Evolutionary conservation across 2,113 vertebrate genomes (phyloP), one percentile per base, ranked within the genome.

Genomic region (Bucco capensis): DNA sequence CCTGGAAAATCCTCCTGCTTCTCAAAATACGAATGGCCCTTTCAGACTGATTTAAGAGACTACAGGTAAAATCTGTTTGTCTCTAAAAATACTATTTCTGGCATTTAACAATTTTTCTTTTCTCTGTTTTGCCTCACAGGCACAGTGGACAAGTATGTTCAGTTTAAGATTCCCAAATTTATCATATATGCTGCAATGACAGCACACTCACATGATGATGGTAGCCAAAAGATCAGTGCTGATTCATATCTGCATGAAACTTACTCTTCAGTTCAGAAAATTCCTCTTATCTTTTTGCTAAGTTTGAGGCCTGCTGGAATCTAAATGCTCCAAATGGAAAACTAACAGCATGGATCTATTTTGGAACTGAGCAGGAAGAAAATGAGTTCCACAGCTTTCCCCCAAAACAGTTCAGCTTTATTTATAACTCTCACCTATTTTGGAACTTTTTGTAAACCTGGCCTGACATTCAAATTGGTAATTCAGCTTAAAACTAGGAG

Each of bases 181-280:
- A 85, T 94, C 81, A 76, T 69, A 87, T 33, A 53, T 80, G 84
- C 90, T 82, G 86, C 81, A 94, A 76, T 93, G 89, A 92, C 86
- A 93, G 81, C 84, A 95, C 87, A 90, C 58, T 94, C 92, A 93
- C 81, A 90, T 89, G 92, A 92, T 87, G 74, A 96, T 14, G 14
- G 60, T 21, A 92, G 93, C 77, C 93, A 93, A 79, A 78, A 50
- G 82, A 82, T 83, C 93, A 85, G 62, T 66, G 86, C 93, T 94
- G 93, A 96, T 96, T 95, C 92, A 94, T 96, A 94, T 91, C 92
- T 89, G 86, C 92, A 91, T 91, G 89, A 87, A 93, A 87, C 54
- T 89, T 49, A 53, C 28, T 91, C 86, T 89, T 79, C 44, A 28
- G 77, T 94, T 92, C 92, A 90, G 61, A 87, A 94, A 90, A 84